Conservation (phyloP, 2,113 vertebrate species). For the Colossoma macropomum region DNA sequence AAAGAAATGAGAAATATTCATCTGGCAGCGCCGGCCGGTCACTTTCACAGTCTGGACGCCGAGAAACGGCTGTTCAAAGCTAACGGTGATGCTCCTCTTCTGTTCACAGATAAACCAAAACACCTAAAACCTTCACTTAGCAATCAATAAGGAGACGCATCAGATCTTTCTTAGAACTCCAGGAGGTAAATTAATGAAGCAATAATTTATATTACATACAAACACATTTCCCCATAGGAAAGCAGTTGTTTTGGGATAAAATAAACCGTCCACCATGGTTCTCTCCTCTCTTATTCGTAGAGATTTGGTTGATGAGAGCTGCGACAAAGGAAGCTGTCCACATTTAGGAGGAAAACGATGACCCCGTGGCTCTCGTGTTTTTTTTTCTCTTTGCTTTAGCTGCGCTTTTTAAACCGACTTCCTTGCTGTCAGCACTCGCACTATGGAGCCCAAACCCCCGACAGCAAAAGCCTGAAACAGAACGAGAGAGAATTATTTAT, state of each 20-base stretch:
- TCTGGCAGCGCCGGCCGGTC: constrained; percentile 24
- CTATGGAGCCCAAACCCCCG: constrained; percentile 87
- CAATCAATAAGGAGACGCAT: neutral
- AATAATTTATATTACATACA: constrained; percentile 63
- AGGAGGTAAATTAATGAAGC: constrained; percentile 32
- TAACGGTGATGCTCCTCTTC: constrained; percentile 32
- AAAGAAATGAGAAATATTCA: constrained; percentile 28
- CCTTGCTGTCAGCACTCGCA: constrained; percentile 88
- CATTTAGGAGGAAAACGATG: neutral
- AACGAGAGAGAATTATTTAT: constrained; percentile 33
- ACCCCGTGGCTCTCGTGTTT: neutral
- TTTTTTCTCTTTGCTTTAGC: neutral
- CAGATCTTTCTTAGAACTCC: neutral
- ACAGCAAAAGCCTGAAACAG: constrained; percentile 82
- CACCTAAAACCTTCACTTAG: neutral
- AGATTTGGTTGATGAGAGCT: neutral
- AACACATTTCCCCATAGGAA: neutral
- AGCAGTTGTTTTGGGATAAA: neutral
- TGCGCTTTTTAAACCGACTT: constrained; percentile 82
- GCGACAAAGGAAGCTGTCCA: constrained; percentile 19
- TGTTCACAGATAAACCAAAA: neutral
- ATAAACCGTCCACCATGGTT: neutral
- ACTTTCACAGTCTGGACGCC: constrained; percentile 25
- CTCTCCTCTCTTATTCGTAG: neutral
- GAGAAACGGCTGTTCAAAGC: constrained; percentile 35